Percentiles rank a stretch among this genome's conserved stretches.
Conservation (phyloP, 2,113 vertebrate genomes). For the Lipophrys pholis region DNA sequence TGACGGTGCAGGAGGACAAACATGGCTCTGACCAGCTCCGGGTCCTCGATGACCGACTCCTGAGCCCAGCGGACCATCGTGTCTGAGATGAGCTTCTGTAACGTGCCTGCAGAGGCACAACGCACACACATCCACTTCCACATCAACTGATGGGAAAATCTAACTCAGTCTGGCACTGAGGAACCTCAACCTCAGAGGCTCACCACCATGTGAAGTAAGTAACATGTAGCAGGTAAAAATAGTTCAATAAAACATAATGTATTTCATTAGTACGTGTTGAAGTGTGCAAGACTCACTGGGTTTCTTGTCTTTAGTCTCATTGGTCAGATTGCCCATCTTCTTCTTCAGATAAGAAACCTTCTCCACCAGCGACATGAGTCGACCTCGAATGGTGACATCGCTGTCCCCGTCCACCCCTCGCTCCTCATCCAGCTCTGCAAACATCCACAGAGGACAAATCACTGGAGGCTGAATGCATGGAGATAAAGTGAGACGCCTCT, state of each 20-base stretch:
- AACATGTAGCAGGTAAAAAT: too few relatives aligned
- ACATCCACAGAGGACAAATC: conserved; percentile 62
- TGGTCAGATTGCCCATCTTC: conserved; percentile 86
- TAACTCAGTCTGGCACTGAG: too few relatives aligned
- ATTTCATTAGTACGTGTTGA: too few relatives aligned
- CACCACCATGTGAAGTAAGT: too few relatives aligned
- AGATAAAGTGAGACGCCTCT: neutral
- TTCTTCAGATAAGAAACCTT: conserved; percentile 93
- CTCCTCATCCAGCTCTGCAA: conserved; percentile 93
- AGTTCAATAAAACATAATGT: too few relatives aligned
- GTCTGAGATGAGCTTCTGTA: conserved; percentile 95
- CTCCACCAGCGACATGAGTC: conserved; percentile 92
- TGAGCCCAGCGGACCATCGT: conserved; percentile 98
- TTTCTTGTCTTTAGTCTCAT: conserved; percentile 86
- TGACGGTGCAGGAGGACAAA: conserved; percentile 94
- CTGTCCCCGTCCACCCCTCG: conserved; percentile 83
- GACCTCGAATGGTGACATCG: conserved; percentile 91
- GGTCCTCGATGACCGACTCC: conserved; percentile 95
- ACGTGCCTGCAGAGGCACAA: conserved; percentile 82
- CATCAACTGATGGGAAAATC: too few relatives aligned
- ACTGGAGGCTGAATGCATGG: neutral
- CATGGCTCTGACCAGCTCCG: conserved; percentile 95
- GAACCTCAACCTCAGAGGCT: too few relatives aligned
- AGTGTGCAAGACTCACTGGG: conserved; percentile 84
- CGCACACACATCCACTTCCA: too few relatives aligned